Conservation (phyloP, 2,113 vertebrate genomes). For the Oreochromis tanganicae region DNA sequence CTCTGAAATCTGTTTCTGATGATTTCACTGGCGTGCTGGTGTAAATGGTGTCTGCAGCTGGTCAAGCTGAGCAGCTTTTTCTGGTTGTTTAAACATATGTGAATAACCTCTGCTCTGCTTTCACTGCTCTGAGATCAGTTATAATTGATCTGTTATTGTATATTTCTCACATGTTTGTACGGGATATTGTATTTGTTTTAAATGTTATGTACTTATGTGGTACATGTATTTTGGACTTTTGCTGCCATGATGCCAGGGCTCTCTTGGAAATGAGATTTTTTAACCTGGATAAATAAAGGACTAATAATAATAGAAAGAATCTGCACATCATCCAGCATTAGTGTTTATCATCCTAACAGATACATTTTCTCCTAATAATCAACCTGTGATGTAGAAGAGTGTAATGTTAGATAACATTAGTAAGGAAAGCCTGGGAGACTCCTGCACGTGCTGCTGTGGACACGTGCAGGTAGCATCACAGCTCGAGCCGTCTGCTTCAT, state of each 20-base stretch:
- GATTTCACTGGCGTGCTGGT: background rate
- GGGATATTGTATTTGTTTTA: background rate
- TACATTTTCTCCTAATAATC: background rate
- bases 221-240: background rate
- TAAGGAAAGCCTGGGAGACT: background rate
- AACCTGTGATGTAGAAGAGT: background rate
- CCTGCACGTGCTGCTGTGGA: background rate
- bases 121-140: background rate
- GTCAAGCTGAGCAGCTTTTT: background rate
- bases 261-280: no score
- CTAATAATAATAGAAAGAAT: background rate
- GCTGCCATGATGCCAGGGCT: background rate
- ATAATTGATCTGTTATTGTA: background rate
- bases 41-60: background rate
- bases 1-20: background rate
- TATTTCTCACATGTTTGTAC: background rate
- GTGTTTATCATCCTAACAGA: background rate
- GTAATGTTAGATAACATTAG: background rate
- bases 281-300: background rate
- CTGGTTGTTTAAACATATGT: background rate
- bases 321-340: background rate
- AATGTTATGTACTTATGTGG: background rate
- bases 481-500: background rate
- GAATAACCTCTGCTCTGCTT: background rate
- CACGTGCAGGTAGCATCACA: background rate